Percentiles rank a stretch among this genome's conserved stretches.
Conservation (phyloP, 2,113 vertebrate genomes). For the Hydropotes inermis region DNA sequence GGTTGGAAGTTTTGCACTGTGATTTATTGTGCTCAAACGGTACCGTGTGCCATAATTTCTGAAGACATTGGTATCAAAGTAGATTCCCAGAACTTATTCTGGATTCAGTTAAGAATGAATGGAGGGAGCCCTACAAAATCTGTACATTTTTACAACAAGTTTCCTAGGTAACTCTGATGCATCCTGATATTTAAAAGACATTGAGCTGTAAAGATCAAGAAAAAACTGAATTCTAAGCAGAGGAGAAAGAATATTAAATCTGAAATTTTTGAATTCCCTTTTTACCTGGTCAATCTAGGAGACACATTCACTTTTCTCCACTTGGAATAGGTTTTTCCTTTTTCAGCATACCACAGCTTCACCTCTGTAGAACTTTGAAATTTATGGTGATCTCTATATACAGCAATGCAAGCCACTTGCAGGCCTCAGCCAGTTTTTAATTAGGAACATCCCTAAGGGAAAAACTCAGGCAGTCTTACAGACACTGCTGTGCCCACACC, state of each 20-base stretch:
- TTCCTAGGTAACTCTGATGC: neutral
- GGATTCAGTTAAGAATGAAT: neutral
- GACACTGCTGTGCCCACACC: neutral
- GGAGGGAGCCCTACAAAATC: neutral
- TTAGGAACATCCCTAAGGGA: neutral
- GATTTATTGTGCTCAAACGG: neutral
- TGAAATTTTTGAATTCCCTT: neutral
- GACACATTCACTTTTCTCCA: neutral
- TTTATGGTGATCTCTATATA: neutral
- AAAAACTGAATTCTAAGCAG: neutral
- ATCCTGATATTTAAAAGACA: neutral
- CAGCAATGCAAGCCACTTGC: neutral
- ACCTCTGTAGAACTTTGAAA: neutral
- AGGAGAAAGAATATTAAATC: neutral
- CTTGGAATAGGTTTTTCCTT: neutral
- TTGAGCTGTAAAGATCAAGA: neutral
- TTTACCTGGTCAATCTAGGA: neutral
- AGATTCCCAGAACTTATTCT: neutral
- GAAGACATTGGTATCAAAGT: neutral
- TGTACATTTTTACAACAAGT: neutral
- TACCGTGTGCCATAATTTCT: neutral
- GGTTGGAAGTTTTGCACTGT: neutral
- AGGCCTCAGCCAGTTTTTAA: conserved; percentile 33
- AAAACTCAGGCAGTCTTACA: neutral
- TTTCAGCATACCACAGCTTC: neutral